Conservation (phyloP, 1,140 invertebrate species). For the Calephelis nemesis region DNA sequence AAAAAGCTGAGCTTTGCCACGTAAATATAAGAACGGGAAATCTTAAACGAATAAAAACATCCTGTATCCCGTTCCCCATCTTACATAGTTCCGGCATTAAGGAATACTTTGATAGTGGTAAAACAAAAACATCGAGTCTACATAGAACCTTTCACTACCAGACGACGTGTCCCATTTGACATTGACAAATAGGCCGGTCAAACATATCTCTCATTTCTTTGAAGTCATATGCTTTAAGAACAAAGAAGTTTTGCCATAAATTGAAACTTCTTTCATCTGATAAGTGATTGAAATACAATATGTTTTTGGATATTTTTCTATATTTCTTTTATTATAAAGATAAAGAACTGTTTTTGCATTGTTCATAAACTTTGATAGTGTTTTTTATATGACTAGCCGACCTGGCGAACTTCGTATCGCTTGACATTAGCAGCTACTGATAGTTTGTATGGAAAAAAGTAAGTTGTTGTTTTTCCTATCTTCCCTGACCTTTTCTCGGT, state of each 20-base stretch:
- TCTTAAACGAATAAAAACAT: conserved; percentile 4
- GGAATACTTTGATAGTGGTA: conserved; percentile 15
- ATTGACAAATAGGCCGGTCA: conserved; percentile 14
- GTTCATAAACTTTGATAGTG: too few species aligned
- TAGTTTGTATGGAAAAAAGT: too few species aligned
- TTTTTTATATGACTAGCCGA: too few species aligned
- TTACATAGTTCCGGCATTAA: conserved; percentile 1
- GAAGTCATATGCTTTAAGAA: conserved; percentile 6
- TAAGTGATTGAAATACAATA: conserved; percentile 1
- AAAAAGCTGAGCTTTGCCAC: background rate
- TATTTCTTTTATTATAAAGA: too few species aligned
- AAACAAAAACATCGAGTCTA: conserved; percentile 44
- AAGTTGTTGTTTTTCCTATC: too few species aligned
- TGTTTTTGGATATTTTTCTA: background rate
- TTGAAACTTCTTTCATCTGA: conserved; percentile 11
- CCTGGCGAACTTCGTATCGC: too few species aligned
- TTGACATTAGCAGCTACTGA: too few species aligned
- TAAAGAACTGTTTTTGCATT: too few species aligned
- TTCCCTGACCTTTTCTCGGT: too few species aligned
- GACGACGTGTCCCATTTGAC: conserved; percentile 41
- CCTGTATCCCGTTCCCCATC: background rate
- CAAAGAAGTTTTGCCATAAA: conserved; percentile 13
- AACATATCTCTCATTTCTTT: conserved; percentile 14
- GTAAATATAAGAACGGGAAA: background rate
- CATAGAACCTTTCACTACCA: conserved; percentile 54